Evolutionary conservation across 2,797 vertebrate species (phyloP).

Genomic region (Taeniopygia guttata): DNA sequence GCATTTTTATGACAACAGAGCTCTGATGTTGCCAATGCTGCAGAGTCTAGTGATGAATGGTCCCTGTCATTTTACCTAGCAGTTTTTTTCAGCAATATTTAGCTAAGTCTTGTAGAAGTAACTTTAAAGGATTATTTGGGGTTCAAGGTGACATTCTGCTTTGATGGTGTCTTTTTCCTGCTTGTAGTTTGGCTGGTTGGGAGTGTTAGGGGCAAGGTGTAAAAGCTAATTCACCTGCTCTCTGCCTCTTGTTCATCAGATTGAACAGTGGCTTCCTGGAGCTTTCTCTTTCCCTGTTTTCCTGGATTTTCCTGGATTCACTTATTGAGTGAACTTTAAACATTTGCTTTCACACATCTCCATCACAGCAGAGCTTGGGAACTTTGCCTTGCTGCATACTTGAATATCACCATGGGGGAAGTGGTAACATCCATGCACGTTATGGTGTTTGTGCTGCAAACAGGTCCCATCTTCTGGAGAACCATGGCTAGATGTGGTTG

Average conservation of each 20-base stretch:
- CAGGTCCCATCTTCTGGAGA: fast-evolving
- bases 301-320: not conserved
- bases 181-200: not conserved
- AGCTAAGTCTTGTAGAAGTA: not conserved
- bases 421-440: not conserved
- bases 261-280: not conserved
- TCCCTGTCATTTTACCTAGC: not conserved
- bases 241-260: fast-evolving
- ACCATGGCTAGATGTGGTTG: not conserved
- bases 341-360: not conserved
- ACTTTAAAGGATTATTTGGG: not conserved
- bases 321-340: not conserved
- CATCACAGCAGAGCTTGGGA: not conserved
- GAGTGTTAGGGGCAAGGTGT: not conserved
- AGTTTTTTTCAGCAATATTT: not conserved
- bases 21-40: not conserved
- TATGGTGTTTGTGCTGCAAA: not conserved
- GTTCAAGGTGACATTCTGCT: not conserved
- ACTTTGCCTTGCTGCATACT: not conserved
- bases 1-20: not conserved
- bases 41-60: not conserved
- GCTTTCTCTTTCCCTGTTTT: not conserved
- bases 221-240: not conserved
- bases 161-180: not conserved
- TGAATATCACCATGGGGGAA: not conserved